Evolutionary conservation across 2,113 vertebrate species (phyloP), one percentile per base, ranked within the genome.

Genomic region (Melierax canorus): DNA sequence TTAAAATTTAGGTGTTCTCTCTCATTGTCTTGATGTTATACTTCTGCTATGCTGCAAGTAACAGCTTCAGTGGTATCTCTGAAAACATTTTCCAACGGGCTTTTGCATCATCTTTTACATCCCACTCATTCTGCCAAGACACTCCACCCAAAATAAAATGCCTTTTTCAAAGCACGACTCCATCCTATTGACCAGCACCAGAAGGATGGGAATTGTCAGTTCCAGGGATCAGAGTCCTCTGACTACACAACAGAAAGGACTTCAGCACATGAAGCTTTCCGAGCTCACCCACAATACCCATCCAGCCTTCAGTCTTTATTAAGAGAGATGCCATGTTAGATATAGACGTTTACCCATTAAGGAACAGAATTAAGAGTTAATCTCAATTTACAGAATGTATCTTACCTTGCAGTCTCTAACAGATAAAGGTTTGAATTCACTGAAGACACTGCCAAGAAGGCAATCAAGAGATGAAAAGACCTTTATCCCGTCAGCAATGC

Each of bases 381-480:
- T 94, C 64, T 73, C 67, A 8, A 60, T 79, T 73, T 64, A 59
- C 23, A 45, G 55, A 51, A 77, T 51, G 55, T 27, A 62, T 38
- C 3, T 92, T 66, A 86, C 92, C 51, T 82, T 78, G 63, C 83
- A 81, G 74, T 39, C 51, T 86, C 79, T 68, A 78, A 50, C 34
- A 95, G 93, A 89, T 21, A 86, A 79, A 89, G 80, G 48, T 60
- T n/a, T 89, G 46, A 74, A 94, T 67, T 91, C 64, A 68, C 95
- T 75, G 12, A 66, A 80, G 78, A 41, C 53, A 15, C 63, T 80
- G 78, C 56, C 78, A 81, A 86, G 67, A 51, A 53, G 27, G 64
- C 87, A 96, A 93, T 75, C 84, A 73, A 62, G 86, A 92, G 55
- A 92, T 60, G 86, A 87, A 93, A 92, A 94, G 80, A 85, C 73